Conservation (phyloP, 2,113 vertebrate genomes). For the Ramphastos sulfuratus region DNA sequence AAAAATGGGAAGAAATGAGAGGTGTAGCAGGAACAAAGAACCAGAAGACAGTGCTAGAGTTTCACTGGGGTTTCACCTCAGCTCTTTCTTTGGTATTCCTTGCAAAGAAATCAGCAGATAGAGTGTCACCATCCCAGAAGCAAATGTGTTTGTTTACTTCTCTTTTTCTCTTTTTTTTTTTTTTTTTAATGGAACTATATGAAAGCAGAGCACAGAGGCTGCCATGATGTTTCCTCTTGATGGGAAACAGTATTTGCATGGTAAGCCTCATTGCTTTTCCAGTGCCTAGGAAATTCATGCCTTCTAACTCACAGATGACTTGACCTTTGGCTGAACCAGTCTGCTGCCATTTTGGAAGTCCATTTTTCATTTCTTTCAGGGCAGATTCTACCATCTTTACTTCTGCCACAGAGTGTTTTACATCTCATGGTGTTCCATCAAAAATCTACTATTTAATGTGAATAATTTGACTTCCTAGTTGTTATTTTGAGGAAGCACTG, state of each 20-base stretch:
- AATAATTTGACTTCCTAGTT: not conserved
- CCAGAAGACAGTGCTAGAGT: not conserved
- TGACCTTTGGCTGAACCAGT: constrained; percentile 63
- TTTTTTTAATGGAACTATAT: not conserved
- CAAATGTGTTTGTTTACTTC: not conserved
- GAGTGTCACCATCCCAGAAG: not conserved
- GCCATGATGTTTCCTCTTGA: constrained; percentile 26
- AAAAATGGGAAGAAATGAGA: not conserved
- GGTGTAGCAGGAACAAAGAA: fast-evolving
- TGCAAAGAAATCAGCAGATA: not conserved
- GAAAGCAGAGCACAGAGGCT: not conserved
- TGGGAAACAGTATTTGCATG: constrained; percentile 40
- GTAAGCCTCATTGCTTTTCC: constrained; percentile 50
- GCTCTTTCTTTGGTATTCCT: not conserved
- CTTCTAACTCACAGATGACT: constrained; percentile 40
- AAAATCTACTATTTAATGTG: not conserved
- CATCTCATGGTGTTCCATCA: not conserved
- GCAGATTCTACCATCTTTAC: constrained; percentile 14
- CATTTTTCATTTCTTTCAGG: constrained; percentile 44
- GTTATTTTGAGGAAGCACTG: constrained; percentile 9
- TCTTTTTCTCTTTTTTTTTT: not conserved
- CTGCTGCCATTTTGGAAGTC: constrained; percentile 1
- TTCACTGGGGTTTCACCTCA: not conserved
- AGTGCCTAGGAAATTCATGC: constrained; percentile 54
- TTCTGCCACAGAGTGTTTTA: not conserved